phyloP scores from a whole-genome alignment of 1,140 invertebrate species.

The Heliothis subflexa region DNA sequence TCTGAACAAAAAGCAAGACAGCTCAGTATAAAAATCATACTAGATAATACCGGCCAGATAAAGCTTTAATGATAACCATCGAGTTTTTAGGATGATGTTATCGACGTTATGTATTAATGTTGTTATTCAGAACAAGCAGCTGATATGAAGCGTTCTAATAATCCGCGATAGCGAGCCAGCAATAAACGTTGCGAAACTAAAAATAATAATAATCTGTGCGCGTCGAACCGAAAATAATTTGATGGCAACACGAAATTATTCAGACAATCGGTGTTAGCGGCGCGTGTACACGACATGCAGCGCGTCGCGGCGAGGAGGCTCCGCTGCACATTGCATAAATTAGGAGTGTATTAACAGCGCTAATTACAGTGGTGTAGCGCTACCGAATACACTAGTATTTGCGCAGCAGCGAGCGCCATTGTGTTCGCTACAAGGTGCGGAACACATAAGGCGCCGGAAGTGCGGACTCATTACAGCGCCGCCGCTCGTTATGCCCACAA shows the following conservation, averaged over 20 bases:
- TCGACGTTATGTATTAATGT: conserved; percentile 49
- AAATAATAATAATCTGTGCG: conserved; percentile 62
- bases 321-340: conserved; percentile 59
- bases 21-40: conserved; percentile 53
- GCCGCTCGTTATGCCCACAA: conserved; percentile 71
- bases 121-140: conserved; percentile 61
- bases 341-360: conserved; percentile 67
- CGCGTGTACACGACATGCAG: conserved; percentile 38
- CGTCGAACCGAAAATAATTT: conserved; percentile 61
- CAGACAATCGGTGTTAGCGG: conserved; percentile 50
- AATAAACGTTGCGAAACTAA: conserved; percentile 61
- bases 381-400: conserved; percentile 69
- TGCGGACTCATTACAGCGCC: conserved; percentile 69
- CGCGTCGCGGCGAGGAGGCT: conserved; percentile 40
- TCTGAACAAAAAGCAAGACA: conserved; percentile 57
- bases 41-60: conserved; percentile 49
- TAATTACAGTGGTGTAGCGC: conserved; percentile 71
- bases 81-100: conserved; percentile 53
- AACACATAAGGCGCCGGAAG: conserved; percentile 63
- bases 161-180: conserved; percentile 53
- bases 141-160: conserved; percentile 59
- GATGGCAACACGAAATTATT: conserved; percentile 56
- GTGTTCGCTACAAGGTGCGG: conserved; percentile 62
- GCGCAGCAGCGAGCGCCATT: conserved; percentile 69
- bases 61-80: conserved; percentile 52